phyloP scores from a whole-genome alignment of 2,797 vertebrate genomes.

The Rhinoraja longicauda region DNA sequence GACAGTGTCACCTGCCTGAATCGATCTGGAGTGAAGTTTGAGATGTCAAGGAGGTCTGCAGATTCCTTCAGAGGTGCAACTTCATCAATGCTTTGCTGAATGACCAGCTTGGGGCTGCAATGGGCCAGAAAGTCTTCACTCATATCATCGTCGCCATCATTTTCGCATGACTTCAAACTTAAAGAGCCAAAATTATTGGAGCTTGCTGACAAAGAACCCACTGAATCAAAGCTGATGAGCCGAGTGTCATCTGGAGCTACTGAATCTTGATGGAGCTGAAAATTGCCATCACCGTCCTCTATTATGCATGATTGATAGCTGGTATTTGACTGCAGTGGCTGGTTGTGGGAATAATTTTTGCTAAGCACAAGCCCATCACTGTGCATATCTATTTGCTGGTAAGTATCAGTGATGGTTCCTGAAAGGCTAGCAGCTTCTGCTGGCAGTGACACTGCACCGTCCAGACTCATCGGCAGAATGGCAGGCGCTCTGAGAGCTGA shows the following conservation, averaged over 20 bases:
- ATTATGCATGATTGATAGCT: slow-evolving; percentile 89
- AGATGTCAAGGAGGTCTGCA: slow-evolving; percentile 95
- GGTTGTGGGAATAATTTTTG: slow-evolving; percentile 80
- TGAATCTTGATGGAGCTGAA: slow-evolving; percentile 88
- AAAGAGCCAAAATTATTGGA: slow-evolving; percentile 95
- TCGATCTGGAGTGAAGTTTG: slow-evolving; percentile 98
- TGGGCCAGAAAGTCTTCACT: slow-evolving; percentile 93
- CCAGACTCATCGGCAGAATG: slow-evolving; percentile 72
- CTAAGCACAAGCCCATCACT: slow-evolving; percentile 82
- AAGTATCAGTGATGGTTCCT: slow-evolving; percentile 51
- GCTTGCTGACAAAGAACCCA: slow-evolving; percentile 86
- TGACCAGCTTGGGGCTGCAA: slow-evolving; percentile 96
- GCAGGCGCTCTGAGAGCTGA: slow-evolving; percentile 69
- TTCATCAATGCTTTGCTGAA: slow-evolving; percentile 95
- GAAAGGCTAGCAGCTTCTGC: slow-evolving; percentile 60
- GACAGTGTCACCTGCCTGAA: slow-evolving; percentile 94
- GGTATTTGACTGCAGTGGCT: slow-evolving; percentile 74
- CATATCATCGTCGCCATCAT: slow-evolving; percentile 88
- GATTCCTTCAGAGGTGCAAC: slow-evolving; percentile 93
- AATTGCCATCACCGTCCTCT: slow-evolving; percentile 79
- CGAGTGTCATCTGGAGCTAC: slow-evolving; percentile 84
- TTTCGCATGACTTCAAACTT: slow-evolving; percentile 90
- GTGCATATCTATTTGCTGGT: slow-evolving; percentile 75
- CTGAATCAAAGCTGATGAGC: slow-evolving; percentile 94
- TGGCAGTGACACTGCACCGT: slow-evolving; percentile 59